Evolutionary conservation across 2,113 vertebrate species (phyloP).

Genomic region (Castor canadensis): DNA sequence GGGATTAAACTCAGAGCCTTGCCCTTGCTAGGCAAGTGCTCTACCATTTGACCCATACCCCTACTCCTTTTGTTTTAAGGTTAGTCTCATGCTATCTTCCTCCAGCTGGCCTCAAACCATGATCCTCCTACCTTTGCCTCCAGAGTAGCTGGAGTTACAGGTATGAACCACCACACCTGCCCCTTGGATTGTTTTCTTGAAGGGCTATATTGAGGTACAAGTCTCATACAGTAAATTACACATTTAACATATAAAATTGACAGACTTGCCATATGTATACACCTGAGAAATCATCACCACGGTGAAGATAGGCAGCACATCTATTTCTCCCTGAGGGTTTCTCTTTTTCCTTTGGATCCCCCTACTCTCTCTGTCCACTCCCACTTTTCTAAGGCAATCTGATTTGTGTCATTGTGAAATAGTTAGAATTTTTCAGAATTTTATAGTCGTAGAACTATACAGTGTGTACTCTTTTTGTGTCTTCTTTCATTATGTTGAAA

Average conservation of each 20-base stretch:
- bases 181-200: not conserved
- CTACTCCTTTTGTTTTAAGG: too few species aligned
- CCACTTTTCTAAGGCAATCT: not conserved
- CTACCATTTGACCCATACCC: too few species aligned
- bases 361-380: not conserved
- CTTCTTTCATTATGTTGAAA: not conserved
- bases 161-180: not conserved
- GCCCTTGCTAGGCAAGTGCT: too few species aligned
- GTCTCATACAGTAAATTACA: not conserved
- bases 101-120: too few species aligned
- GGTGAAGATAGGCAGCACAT: not conserved
- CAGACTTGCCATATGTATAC: not conserved
- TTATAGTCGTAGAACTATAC: not conserved
- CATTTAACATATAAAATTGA: not conserved
- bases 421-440: not conserved
- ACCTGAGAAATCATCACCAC: not conserved
- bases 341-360: not conserved
- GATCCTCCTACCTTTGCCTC: too few species aligned
- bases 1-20: too few species aligned
- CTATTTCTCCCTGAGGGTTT: not conserved
- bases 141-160: too few species aligned
- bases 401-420: not conserved
- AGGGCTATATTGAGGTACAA: not conserved
- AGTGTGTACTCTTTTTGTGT: not conserved
- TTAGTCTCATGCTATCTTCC: too few species aligned